Evolutionary conservation across 2,888 invertebrate genomes (phyloP), one percentile per base, ranked within the genome.

Genomic region (Prosopocoilus inquinatus): DNA sequence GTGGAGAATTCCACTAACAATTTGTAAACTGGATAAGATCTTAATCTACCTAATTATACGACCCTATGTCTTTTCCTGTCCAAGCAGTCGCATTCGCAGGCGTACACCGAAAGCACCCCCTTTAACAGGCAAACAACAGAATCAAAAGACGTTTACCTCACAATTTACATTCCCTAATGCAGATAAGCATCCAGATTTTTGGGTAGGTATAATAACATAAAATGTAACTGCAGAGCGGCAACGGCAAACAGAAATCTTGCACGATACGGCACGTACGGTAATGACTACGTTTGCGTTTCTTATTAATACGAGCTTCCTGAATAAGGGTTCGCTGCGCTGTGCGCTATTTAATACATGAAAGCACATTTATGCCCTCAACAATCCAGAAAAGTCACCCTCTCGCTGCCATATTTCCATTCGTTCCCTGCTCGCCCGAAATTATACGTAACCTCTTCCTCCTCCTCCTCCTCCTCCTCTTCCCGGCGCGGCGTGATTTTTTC

Each of bases 211-310:
- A 28, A 28, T 28, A 28, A 28, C 20, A 28, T 28, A 28, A 28
- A 28, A 28, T 28, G 20, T 28, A 28, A 28, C 20, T 28, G 20
- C 20, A 28, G 5, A 28, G 20, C 3, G 41, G 41, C 41, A n/a
- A 36, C n/a, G 9, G 36, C 16, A 41, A 41, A 41, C 41, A 41
- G 13, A 9, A 35, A 9, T 9, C 32, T 33, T 33, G 3, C 33
- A 33, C 49, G 60, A 60, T 60, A 60, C 47, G 60, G 58, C 60
- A 60, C 60, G 60, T 58, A 60, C 49, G 47, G 53, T 54, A 58
- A 58, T 61, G 60, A 43, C 59, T 56, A 50, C 59, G 61, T 62
- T 63, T 60, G 61, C 61, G 59, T 62, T 62, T 64, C 64, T 62
- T 63, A 62, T 64, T 62, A 63, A 62, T 62, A 51, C 52, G 53